Conservation (phyloP, 2,113 vertebrate species). For the Oncorhynchus keta region DNA sequence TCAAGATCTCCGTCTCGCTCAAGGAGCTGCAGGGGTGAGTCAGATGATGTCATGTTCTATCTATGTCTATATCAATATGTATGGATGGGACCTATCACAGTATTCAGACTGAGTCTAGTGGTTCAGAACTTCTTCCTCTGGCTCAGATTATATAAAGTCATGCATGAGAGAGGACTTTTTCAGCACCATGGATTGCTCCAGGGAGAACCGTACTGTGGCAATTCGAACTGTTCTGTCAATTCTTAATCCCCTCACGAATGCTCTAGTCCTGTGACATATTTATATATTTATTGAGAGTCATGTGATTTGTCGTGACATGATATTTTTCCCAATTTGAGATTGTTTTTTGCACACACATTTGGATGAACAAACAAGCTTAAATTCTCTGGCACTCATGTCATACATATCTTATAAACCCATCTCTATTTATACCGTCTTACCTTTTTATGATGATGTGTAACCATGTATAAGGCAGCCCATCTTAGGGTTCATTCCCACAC, state of each 20-base stretch:
- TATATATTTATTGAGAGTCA: too few species aligned
- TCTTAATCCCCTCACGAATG: too few species aligned
- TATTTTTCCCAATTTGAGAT: not conserved
- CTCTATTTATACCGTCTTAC: not conserved
- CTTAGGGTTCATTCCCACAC: not conserved
- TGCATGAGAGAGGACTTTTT: not conserved
- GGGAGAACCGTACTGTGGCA: not conserved
- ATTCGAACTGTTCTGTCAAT: not conserved
- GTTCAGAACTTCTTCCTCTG: not conserved
- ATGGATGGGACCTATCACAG: not conserved
- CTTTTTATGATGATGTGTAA: not conserved
- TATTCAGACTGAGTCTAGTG: not conserved
- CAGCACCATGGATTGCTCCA: conserved; percentile 12
- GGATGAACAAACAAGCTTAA: too few species aligned
- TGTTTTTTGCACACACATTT: not conserved
- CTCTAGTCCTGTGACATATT: too few species aligned
- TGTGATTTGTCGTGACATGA: too few species aligned
- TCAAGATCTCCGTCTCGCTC: conserved; percentile 90
- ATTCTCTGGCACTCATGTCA: too few species aligned
- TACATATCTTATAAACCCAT: too few species aligned
- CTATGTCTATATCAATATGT: not conserved
- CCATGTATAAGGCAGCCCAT: not conserved
- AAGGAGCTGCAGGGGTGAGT: conserved; percentile 96
- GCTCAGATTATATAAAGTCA: not conserved
- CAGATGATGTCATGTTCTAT: not conserved